Base-by-base conservation (phyloP, 2,113 vertebrate species). In the Corythaeola cristata region DNA sequence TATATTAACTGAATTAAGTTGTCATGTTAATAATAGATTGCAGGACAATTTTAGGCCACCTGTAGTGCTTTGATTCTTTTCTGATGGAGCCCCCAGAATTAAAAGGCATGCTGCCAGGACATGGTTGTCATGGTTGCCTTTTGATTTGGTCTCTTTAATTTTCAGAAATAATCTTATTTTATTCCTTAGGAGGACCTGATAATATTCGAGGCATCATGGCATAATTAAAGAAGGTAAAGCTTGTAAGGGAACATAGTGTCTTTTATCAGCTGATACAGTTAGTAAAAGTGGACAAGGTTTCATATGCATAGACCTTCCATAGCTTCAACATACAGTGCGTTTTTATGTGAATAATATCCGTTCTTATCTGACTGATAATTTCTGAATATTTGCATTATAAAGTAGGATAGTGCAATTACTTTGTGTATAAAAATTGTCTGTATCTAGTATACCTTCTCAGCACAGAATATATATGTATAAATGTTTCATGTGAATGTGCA, bases 401-500 rank as follows among this genome's bases (percentile, higher is more conserved):
- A 93, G 90, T 87, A 96, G 75, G 89, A 93, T 39, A 97, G 75
- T 95, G 63, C 90, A 95, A 93, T 86, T 94, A 97, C 79, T 95
- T 97, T 95, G 53, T 98, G 97, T 97, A 97, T 95, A 98, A 96
- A 96, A 93, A 91, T 75, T 96, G 95, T 97, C 93, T 97, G 93
- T 97, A 91, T 93, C 95, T 92, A 94, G 73, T 90, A 85, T 96
- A 96, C 84, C 85, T 71, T 97, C 97, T 90, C 81, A 96, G 68
- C 96, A 97, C 93, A 93, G 73, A 91, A 77, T 90, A 96, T 97
- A 79, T 97, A 95, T 98, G 93, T 98, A 95, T 97, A 98, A 97
- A 98, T 97, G 97, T 98, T 97, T 93, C 78, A 93, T 97, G 94
- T 97, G 94, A 89, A 96, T 97, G 94, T 98, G 97, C 97, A 98